Evolutionary conservation across 2,113 vertebrate genomes (phyloP).

Genomic region (Cnemophilus loriae): DNA sequence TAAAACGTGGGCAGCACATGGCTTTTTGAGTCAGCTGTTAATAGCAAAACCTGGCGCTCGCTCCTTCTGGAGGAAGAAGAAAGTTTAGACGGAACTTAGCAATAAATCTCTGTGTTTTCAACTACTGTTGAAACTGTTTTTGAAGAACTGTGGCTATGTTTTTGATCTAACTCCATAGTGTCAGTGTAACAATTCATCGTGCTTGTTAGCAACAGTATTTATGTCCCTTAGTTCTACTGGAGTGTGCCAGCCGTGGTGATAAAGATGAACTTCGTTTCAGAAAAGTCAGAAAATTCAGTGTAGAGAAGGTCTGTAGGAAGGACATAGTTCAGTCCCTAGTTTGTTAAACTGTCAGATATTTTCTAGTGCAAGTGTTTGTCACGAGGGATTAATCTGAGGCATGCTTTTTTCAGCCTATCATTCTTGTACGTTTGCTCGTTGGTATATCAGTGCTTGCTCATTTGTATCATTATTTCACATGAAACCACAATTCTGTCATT

Average conservation of each 20-base stretch:
- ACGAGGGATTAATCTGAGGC: neutral
- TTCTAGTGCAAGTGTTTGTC: neutral
- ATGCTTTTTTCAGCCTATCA: neutral
- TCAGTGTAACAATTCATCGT: neutral
- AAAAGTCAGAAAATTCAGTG: neutral
- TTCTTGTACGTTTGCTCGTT: neutral
- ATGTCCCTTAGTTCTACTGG: neutral
- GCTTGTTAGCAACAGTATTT: neutral
- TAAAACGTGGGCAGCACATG: neutral
- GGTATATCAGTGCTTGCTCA: neutral
- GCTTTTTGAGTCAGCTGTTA: neutral
- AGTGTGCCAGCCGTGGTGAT: neutral
- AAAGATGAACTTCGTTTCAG: neutral
- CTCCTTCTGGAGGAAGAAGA: neutral
- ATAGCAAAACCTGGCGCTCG: neutral
- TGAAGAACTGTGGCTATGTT: neutral
- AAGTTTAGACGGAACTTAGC: neutral
- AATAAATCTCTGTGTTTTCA: neutral
- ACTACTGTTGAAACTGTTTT: neutral
- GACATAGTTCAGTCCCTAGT: neutral
- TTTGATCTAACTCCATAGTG: neutral
- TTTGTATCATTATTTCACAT: neutral
- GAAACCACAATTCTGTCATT: neutral
- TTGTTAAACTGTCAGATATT: neutral
- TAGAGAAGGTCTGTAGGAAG: neutral